A percentile compares a stretch with the other conserved stretches of the same genome.
phyloP scores from a whole-genome alignment of 2,888 invertebrate genomes.

The Aethes cnicana region DNA sequence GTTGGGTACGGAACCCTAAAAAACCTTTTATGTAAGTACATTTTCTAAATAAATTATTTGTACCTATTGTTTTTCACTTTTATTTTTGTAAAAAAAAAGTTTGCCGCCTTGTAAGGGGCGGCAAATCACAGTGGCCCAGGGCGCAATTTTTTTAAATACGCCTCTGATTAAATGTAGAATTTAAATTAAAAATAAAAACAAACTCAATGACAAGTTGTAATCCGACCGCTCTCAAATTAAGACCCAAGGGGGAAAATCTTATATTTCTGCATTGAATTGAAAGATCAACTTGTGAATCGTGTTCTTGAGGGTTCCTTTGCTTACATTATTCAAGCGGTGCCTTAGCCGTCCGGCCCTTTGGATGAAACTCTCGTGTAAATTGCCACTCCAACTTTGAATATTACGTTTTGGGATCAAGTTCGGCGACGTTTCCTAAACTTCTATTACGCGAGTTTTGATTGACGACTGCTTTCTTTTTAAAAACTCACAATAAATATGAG shows the following conservation, averaged over 20 bases:
- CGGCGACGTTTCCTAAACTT: constrained; percentile 34
- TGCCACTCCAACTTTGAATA: constrained; percentile 61
- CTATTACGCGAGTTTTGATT: constrained; percentile 36
- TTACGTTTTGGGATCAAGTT: constrained; percentile 56
- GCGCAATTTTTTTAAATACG: too few relatives aligned
- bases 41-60: too few relatives aligned
- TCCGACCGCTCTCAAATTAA: too few relatives aligned
- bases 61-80: too few relatives aligned
- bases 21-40: too few relatives aligned
- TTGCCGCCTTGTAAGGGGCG: too few relatives aligned
- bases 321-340: constrained; percentile 57
- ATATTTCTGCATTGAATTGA: constrained; percentile 12
- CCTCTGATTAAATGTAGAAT: too few relatives aligned
- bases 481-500: constrained; percentile 7
- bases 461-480: constrained; percentile 28
- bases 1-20: too few relatives aligned
- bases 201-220: too few relatives aligned
- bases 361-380: constrained; percentile 59
- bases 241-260: neutral
- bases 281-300: constrained; percentile 6
- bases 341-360: constrained; percentile 49
- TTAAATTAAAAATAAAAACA: too few relatives aligned
- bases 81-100: too few relatives aligned
- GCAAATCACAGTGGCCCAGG: too few relatives aligned
- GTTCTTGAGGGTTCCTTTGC: constrained; percentile 35